phyloP scores from a whole-genome alignment of 2,113 vertebrate species.

The Phocoena phocoena region DNA sequence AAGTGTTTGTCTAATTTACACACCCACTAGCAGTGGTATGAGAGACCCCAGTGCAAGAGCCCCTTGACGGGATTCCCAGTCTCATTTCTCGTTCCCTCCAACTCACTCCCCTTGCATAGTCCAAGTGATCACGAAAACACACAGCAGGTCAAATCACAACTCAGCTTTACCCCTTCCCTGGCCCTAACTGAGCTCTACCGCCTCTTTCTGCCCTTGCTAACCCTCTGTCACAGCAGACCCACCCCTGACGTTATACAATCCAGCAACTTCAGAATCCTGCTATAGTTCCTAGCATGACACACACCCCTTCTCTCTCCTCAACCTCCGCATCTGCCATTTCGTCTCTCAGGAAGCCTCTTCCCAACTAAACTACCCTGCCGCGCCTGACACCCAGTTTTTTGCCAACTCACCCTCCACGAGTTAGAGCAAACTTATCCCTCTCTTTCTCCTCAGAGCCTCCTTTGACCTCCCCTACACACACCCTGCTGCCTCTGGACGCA shows the following conservation, averaged over 20 bases:
- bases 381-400: not conserved
- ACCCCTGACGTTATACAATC: not conserved
- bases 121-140: too few relatives aligned
- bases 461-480: not conserved
- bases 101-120: not conserved
- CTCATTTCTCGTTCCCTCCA: not conserved
- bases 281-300: not conserved
- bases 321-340: not conserved
- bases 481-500: accelerated
- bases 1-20: not conserved
- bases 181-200: not conserved
- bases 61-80: not conserved
- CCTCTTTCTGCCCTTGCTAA: not conserved
- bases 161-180: not conserved
- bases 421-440: not conserved
- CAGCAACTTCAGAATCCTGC: not conserved
- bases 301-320: not conserved
- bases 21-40: accelerated
- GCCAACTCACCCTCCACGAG: not conserved
- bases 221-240: not conserved
- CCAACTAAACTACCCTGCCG: not conserved
- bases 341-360: not conserved
- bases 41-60: not conserved
- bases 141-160: not conserved
- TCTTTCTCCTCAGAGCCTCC: not conserved